phyloP scores from a whole-genome alignment of 2,888 invertebrate species.

The Baronia brevicornis region DNA sequence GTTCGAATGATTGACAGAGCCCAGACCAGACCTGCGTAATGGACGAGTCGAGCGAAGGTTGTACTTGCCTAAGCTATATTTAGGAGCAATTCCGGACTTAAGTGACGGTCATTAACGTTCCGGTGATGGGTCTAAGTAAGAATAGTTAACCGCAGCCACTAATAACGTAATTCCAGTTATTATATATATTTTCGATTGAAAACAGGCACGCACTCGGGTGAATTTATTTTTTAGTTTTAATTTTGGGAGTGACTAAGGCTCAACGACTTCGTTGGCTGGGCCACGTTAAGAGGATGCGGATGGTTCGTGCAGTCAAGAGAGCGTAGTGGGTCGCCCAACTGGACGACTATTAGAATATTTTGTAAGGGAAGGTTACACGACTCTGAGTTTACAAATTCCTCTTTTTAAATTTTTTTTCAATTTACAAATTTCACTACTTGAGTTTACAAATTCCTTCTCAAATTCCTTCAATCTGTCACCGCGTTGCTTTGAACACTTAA shows the following conservation, averaged over 20 bases:
- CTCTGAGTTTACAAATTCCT: no score
- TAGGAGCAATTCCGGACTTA: constrained; percentile 39
- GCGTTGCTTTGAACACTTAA: no score
- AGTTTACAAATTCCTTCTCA: no score
- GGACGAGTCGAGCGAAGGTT: constrained; percentile 22
- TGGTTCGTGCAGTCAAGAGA: no score
- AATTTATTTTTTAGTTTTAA: background rate
- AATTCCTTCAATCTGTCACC: no score
- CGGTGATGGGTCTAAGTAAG: constrained; percentile 42
- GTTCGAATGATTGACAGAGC: constrained; percentile 16
- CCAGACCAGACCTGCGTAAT: constrained; percentile 25
- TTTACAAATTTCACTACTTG: no score
- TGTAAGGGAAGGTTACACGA: no score
- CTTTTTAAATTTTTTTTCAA: no score
- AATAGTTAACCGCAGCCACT: constrained; percentile 43
- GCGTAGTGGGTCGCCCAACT: no score
- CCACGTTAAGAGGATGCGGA: no score
- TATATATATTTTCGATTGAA: constrained; percentile 46
- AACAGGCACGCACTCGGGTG: constrained; percentile 33
- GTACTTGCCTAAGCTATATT: constrained; percentile 46
- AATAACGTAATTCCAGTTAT: constrained; percentile 59
- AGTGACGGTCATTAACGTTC: constrained; percentile 43
- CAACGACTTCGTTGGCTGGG: no score
- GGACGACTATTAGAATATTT: no score
- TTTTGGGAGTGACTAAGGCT: background rate